Conservation (phyloP, 2,797 vertebrate genomes). For the Passerculus sandwichensis region DNA sequence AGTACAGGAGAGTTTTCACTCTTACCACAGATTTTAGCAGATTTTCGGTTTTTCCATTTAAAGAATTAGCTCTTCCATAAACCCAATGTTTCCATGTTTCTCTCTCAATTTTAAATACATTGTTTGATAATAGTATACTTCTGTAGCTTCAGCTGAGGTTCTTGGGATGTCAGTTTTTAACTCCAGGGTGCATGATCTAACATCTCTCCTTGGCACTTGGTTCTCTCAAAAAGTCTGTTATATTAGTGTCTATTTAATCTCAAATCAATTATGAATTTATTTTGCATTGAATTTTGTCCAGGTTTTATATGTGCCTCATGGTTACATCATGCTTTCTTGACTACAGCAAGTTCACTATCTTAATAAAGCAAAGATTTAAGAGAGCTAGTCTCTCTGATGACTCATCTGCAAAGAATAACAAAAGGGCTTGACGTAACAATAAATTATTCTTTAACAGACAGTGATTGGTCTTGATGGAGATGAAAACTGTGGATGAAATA, state of each 20-base stretch:
- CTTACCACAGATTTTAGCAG: neutral
- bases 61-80: neutral
- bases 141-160: neutral
- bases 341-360: neutral
- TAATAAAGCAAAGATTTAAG: neutral
- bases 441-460: neutral
- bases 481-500: conserved; percentile 12
- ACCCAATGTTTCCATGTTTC: neutral
- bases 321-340: conserved; percentile 1
- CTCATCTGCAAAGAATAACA: neutral
- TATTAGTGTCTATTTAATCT: neutral
- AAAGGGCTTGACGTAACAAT: neutral
- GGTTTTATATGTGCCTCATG: neutral
- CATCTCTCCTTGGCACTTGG: neutral
- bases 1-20: neutral
- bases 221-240: neutral
- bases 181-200: neutral
- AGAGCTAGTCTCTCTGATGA: neutral
- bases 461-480: conserved; percentile 7
- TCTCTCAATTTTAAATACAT: neutral
- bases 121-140: neutral
- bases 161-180: neutral
- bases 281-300: neutral
- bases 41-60: neutral
- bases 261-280: neutral